phyloP scores from a whole-genome alignment of 2,888 invertebrate genomes.

The Leptinotarsa haldemani region DNA sequence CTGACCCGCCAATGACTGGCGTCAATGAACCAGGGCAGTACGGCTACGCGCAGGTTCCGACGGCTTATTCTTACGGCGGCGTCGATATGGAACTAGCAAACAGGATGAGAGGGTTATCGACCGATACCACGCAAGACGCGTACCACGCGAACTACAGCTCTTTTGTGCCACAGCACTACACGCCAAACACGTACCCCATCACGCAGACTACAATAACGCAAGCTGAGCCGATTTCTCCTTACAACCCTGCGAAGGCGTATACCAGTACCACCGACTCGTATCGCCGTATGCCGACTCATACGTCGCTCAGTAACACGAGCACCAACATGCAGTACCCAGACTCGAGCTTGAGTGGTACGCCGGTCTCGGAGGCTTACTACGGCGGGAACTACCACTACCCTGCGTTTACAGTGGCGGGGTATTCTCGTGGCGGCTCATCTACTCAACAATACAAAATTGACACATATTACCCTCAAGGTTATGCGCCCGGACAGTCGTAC shows the following conservation, averaged over 20 bases:
- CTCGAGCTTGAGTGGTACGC: slow-evolving; percentile 24
- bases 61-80: slow-evolving; percentile 14
- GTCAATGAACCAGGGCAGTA: slow-evolving; percentile 52
- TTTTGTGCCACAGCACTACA: slow-evolving; percentile 51
- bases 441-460: slow-evolving; percentile 31
- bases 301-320: slow-evolving; percentile 33
- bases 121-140: slow-evolving; percentile 30
- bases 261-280: slow-evolving; percentile 55
- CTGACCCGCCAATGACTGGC: slow-evolving; percentile 44
- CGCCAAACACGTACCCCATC: slow-evolving; percentile 34
- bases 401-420: slow-evolving; percentile 21
- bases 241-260: slow-evolving; percentile 48
- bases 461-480: slow-evolving; percentile 52
- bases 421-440: slow-evolving; percentile 2
- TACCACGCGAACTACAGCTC: slow-evolving; percentile 43
- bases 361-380: slow-evolving; percentile 4
- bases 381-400: slow-evolving; percentile 32
- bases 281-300: slow-evolving; percentile 50
- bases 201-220: not conserved
- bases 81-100: slow-evolving; percentile 38
- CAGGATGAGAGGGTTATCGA: slow-evolving; percentile 40
- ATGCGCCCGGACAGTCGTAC: slow-evolving; percentile 45
- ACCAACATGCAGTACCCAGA: slow-evolving; percentile 46
- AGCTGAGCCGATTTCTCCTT: slow-evolving; percentile 25
- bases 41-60: slow-evolving; percentile 25